Base-by-base conservation (phyloP, 2,113 vertebrate species). In the Salminus brasiliensis region DNA sequence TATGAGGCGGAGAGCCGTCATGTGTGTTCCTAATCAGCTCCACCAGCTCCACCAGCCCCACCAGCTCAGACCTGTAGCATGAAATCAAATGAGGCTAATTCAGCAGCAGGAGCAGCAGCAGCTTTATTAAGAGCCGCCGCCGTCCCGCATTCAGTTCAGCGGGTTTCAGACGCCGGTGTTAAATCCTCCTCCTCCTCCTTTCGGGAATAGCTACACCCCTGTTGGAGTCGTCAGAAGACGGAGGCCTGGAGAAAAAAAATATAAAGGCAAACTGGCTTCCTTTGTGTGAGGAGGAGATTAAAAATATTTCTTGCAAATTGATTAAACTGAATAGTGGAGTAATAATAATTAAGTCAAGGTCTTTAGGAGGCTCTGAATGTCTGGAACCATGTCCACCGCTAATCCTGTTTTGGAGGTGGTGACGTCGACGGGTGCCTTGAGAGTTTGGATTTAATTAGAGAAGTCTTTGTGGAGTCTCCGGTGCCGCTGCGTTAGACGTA, bases 251-350 rank as follows among this genome's bases (percentile, higher is more conserved):
- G 8, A 53, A 25, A 2, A 16, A 29, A 2, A 16, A 10, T 1
- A 36, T 3, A 45, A 36, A 27, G 34, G 25, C 66, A 55, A 69
- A 67, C 27, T 47, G 1, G 27, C 72, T 53, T 53, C 67, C 62
- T 27, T 79, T 70, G 66, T 85, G 29, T 15, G 25, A 30, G 57
- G 21, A 18, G 72, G 52, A 68, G 52, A 53, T 75, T 29, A 27
- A 72, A 49, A 75, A 45, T 36, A 59, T 63, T 34, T 49, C 63
- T 10, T 12, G 59, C 47, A 75, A 76, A 60, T 57, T 60, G 59
- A 66, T 69, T 39, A 57, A 65, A 57, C 55, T 63, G 45, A 62
- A 80, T 65, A 67, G 34, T 8, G 60, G 32, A 10, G 15, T 15
- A 7, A 8, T n/a, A 65, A 70, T 47, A 49, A 25, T 55, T 30